Evolutionary conservation across 92 coral and sea anemone genomes (phyloP), one percentile per base, ranked within the genome.

Genomic region (Pocillopora grandis): DNA sequence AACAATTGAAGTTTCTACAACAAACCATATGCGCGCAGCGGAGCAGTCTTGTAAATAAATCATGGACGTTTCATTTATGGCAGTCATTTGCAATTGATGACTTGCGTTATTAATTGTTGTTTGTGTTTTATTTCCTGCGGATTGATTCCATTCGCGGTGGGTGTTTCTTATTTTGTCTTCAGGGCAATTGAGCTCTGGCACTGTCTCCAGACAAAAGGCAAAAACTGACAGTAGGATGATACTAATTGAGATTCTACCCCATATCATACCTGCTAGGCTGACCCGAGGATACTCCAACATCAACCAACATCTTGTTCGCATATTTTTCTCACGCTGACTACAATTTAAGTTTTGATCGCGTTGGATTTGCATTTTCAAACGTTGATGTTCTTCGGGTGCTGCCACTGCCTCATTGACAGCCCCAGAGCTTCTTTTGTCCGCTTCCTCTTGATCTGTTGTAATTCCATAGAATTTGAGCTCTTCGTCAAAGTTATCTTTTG

Each of bases 161-260:
- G 67, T 58, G 27, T 14, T 52, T 78, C 52, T 67, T 20, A 75
- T 72, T 15, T 20, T 37, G 56, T 58, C 80, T 55, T 58, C 57
- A 18, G 73, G 16, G 21, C 81, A 75, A 68, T 74, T 78, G 21
- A 82, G 42, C 15, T 74, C 78, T 52, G 94, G 95, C n/a, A 93
- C 71, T 33, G 98, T 95, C 82, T 93, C 98, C 62, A 95, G 55
- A 68, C 98, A 93, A 78, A 89, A 93, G n/a, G 93, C 91, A 42
- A 94, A 64, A 5, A 95, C 95, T 15, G 98, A 95, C 17, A 95
- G 85, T 1, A 87, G 58, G 3, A 95, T 95, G 49, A 94, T 70
- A 1, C 89, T 11, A 37, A 94, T 66, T 27, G 95, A 93, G 33
- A 94, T 19, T 31, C 87, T 75, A 27, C 93, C 95, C 76, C 84